Evolutionary conservation across 2,797 vertebrate genomes (phyloP).

Genomic region (Channa striata): DNA sequence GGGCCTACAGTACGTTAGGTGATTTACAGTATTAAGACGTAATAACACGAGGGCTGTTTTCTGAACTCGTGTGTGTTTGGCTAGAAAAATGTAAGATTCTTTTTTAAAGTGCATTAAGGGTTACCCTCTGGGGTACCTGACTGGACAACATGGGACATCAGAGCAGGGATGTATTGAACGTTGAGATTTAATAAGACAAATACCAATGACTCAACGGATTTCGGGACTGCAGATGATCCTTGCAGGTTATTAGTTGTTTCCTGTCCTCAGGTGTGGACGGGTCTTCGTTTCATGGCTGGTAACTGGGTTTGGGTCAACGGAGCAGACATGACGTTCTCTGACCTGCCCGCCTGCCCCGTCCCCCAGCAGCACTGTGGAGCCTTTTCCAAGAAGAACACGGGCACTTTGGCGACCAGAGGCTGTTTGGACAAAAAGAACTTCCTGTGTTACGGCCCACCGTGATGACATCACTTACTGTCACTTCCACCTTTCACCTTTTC

Average conservation of each 20-base stretch:
- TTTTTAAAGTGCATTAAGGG: too few species aligned
- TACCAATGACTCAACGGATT: too few species aligned
- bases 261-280: constrained; percentile 58
- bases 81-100: too few species aligned
- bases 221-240: not conserved
- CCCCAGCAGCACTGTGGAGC: constrained; percentile 21
- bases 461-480: too few species aligned
- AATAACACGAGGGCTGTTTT: too few species aligned
- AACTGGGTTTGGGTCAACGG: constrained; percentile 66
- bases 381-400: not conserved
- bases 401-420: constrained; percentile 9
- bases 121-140: too few species aligned
- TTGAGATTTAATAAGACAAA: too few species aligned
- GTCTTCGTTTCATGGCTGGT: constrained; percentile 65
- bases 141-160: too few species aligned
- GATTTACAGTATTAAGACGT: not conserved
- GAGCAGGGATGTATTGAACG: too few species aligned
- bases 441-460: constrained; percentile 41
- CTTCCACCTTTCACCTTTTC: too few species aligned
- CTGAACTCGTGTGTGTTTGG: too few species aligned
- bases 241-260: not conserved
- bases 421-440: constrained; percentile 58
- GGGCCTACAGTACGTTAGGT: not conserved
- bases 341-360: constrained; percentile 42
- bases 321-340: not conserved